Conservation (phyloP, 2,888 invertebrate species). For the Azorinus chamasolen region DNA sequence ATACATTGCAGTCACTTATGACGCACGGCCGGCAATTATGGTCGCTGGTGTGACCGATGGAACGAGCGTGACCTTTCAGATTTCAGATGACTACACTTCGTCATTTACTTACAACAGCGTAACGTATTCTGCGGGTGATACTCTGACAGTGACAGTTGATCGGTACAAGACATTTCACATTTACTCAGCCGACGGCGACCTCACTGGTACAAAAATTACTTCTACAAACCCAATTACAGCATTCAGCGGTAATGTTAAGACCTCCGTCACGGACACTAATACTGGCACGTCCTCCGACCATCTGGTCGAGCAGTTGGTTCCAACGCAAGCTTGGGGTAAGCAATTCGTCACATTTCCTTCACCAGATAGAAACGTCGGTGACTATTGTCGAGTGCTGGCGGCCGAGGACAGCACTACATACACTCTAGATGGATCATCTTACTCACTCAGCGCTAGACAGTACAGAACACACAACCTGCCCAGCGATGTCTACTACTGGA, state of each 20-base stretch:
- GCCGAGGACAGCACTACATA: constrained; percentile 57
- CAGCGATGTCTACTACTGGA: constrained; percentile 47
- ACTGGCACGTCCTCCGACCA: constrained; percentile 67
- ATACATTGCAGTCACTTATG: constrained; percentile 66
- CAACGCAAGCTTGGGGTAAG: constrained; percentile 76
- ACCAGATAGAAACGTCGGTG: constrained; percentile 71
- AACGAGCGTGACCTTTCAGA: constrained; percentile 56
- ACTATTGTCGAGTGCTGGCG: constrained; percentile 69
- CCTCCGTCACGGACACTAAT: constrained; percentile 56
- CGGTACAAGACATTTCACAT: constrained; percentile 69
- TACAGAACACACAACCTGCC: constrained; percentile 49
- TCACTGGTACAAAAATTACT: constrained; percentile 74
- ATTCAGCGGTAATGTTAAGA: constrained; percentile 73
- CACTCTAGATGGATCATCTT: constrained; percentile 13
- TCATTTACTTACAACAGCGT: constrained; percentile 44
- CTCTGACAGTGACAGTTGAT: constrained; percentile 52
- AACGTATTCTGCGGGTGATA: constrained; percentile 53
- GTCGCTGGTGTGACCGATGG: constrained; percentile 53
- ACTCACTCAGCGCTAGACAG: constrained; percentile 30
- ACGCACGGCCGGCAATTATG: constrained; percentile 39
- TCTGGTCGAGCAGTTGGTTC: constrained; percentile 74
- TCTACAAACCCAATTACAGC: constrained; percentile 70
- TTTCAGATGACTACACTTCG: constrained; percentile 37
- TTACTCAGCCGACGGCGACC: constrained; percentile 59
- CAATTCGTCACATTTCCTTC: constrained; percentile 74